phyloP scores from a whole-genome alignment of 2,797 vertebrate genomes.

The Tapera naevia region DNA sequence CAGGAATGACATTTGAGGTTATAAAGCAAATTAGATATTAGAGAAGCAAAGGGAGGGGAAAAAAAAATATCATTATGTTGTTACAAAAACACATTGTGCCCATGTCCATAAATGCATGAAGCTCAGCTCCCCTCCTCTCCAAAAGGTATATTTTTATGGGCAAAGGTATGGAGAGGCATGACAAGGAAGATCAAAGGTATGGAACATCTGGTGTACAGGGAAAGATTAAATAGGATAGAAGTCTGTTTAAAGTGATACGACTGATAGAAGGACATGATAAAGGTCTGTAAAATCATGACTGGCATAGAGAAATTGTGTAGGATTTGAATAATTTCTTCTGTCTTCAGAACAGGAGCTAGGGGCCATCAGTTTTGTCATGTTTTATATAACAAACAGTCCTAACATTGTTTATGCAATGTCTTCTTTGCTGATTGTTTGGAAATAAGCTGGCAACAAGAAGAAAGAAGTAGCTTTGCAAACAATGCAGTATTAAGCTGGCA shows the following conservation, averaged over 20 bases:
- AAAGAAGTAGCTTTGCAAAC: background rate
- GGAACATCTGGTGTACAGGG: slow-evolving; percentile 16
- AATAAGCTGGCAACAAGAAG: background rate
- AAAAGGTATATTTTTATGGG: background rate
- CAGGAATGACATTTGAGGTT: background rate
- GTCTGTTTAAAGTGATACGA: slow-evolving; percentile 1
- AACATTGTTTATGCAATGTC: background rate
- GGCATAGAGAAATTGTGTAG: background rate
- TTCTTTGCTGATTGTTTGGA: background rate
- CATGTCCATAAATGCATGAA: background rate
- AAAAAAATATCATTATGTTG: background rate
- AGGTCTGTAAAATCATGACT: background rate
- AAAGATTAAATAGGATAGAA: slow-evolving; percentile 22
- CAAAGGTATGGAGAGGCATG: background rate
- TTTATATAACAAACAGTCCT: background rate
- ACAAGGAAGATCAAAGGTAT: slow-evolving; percentile 28
- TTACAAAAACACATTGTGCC: background rate
- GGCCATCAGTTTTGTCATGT: background rate
- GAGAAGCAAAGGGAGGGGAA: background rate
- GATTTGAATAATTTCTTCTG: background rate
- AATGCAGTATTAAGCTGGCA: background rate
- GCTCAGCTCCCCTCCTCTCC: background rate
- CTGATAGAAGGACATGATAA: background rate
- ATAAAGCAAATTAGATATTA: background rate
- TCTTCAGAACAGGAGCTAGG: background rate